Evolutionary conservation across 2,113 vertebrate genomes (phyloP).

Genomic region (Etheostoma cragini): DNA sequence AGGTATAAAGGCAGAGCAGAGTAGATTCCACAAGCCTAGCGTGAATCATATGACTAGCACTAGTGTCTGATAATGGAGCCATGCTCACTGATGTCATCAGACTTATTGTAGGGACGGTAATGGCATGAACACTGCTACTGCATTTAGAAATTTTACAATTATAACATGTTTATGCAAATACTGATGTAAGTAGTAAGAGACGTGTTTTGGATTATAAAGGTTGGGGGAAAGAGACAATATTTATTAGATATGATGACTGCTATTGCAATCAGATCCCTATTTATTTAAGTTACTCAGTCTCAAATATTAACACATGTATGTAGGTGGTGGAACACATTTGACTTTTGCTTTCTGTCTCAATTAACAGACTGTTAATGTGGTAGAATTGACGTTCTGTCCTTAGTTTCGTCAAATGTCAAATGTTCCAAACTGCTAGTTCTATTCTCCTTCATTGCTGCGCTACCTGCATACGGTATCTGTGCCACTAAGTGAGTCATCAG

Average conservation of each 20-base stretch:
- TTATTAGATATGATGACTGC: background rate
- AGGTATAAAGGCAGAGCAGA: slow-evolving; percentile 34
- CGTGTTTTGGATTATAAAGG: background rate
- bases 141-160: background rate
- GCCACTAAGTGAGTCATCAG: slow-evolving; percentile 48
- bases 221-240: background rate
- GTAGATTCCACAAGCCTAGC: slow-evolving; percentile 6
- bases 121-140: background rate
- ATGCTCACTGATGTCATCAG: slow-evolving; percentile 37
- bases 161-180: background rate
- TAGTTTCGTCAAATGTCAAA: background rate
- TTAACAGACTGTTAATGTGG: background rate
- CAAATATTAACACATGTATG: background rate
- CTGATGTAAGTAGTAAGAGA: background rate
- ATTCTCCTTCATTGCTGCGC: background rate
- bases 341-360: slow-evolving; percentile 10
- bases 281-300: background rate
- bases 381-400: background rate
- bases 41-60: slow-evolving; percentile 48
- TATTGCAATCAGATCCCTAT: background rate
- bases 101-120: slow-evolving; percentile 4
- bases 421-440: background rate
- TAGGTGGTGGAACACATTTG: background rate
- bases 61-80: slow-evolving; percentile 53
- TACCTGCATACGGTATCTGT: slow-evolving; percentile 35